phyloP scores from a whole-genome alignment of 2,113 vertebrate genomes.

The Tenrec ecaudatus region DNA sequence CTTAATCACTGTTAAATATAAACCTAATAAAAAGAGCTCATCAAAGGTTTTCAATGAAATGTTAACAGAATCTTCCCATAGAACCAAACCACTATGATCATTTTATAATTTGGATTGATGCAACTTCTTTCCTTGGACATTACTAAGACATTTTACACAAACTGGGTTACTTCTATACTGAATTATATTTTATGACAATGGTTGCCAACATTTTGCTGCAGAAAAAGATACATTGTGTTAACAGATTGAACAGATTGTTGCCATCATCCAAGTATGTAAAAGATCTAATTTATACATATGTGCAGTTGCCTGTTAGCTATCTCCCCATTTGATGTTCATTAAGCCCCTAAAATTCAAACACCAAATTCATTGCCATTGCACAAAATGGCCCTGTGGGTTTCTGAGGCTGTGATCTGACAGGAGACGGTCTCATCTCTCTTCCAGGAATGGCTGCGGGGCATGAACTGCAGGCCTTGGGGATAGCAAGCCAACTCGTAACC shows the following conservation, averaged over 20 bases:
- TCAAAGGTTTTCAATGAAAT: slow-evolving; percentile 58
- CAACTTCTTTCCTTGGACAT: slow-evolving; percentile 36
- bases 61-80: slow-evolving; percentile 58
- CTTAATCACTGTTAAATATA: slow-evolving; percentile 74
- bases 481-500: too few species aligned
- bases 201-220: slow-evolving; percentile 50
- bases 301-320: neutral
- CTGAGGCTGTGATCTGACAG: too few species aligned
- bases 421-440: too few species aligned
- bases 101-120: slow-evolving; percentile 65
- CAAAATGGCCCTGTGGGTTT: too few species aligned
- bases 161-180: slow-evolving; percentile 39
- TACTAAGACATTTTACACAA: slow-evolving; percentile 20
- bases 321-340: neutral
- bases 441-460: too few species aligned
- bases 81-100: slow-evolving; percentile 61
- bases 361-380: too few species aligned
- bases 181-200: slow-evolving; percentile 37
- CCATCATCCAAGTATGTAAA: slow-evolving; percentile 46
- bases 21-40: slow-evolving; percentile 67
- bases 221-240: slow-evolving; percentile 13
- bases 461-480: too few species aligned
- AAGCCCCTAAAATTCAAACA: neutral
- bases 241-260: neutral
- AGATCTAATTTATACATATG: neutral